phyloP scores from a whole-genome alignment of 1,140 invertebrate genomes.

The Drosophila athabasca region DNA sequence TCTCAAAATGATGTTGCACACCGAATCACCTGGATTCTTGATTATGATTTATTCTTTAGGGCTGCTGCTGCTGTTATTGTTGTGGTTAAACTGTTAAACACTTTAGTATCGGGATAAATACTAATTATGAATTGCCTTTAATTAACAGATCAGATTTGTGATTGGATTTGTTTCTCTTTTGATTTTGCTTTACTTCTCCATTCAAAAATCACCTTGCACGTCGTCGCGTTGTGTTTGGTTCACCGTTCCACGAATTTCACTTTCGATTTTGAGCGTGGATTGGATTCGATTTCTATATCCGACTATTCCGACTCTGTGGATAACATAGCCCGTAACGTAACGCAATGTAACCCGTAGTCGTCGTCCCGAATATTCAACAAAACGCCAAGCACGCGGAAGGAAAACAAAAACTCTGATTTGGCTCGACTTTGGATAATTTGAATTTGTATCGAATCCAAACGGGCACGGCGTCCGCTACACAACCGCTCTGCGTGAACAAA shows the following conservation, averaged over 20 bases:
- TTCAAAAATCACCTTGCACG: slow-evolving; percentile 64
- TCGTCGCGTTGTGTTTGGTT: slow-evolving; percentile 62
- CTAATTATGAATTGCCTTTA: slow-evolving; percentile 44
- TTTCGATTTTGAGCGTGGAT: slow-evolving; percentile 58
- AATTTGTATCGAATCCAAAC: slow-evolving; percentile 55
- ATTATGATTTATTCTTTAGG: slow-evolving; percentile 16
- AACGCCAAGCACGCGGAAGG: slow-evolving; percentile 38
- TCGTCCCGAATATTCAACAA: slow-evolving; percentile 19
- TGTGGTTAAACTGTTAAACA: slow-evolving; percentile 69
- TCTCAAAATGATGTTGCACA: slow-evolving; percentile 59
- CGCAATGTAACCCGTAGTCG: too few relatives aligned
- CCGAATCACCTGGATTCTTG: slow-evolving; percentile 57
- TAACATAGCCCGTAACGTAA: too few relatives aligned
- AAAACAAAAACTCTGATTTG: slow-evolving; percentile 35
- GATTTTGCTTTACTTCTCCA: slow-evolving; percentile 45
- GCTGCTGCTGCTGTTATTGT: neutral
- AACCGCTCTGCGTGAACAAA: slow-evolving; percentile 69
- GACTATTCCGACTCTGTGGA: slow-evolving; percentile 34
- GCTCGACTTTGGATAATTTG: slow-evolving; percentile 43
- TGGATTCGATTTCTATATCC: slow-evolving; percentile 16
- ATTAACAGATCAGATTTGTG: slow-evolving; percentile 13
- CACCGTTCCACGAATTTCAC: slow-evolving; percentile 73
- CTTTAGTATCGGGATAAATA: slow-evolving; percentile 59
- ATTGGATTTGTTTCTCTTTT: slow-evolving; percentile 29
- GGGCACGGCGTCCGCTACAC: slow-evolving; percentile 62